These are phyloP conservation scores for Rhombomys opimus DNA, from an alignment of 2,113 vertebrate genomes.

Conservation along the genomic window DNA sequence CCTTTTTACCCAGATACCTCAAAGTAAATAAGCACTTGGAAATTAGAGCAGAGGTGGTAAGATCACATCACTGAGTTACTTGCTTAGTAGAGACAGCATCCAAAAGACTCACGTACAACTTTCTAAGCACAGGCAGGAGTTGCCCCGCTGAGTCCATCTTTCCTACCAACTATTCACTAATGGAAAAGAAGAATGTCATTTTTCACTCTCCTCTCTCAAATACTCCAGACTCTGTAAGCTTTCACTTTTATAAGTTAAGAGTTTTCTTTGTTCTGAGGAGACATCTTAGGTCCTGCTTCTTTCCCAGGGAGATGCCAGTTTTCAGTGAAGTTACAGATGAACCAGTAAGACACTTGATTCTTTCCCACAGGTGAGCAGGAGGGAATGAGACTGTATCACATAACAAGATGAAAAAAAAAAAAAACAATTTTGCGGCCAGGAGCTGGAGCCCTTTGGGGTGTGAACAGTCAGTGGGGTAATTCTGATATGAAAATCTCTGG, in stretches of 20 bases:
- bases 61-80: neutral
- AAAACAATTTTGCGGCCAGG: neutral
- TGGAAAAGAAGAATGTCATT: neutral
- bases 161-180: neutral
- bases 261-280: neutral
- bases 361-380: neutral
- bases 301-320: neutral
- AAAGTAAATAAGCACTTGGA: constrained; percentile 48
- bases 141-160: neutral
- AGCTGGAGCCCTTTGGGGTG: neutral
- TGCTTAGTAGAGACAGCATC: neutral
- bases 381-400: neutral
- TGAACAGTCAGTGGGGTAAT: neutral
- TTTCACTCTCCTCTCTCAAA: neutral
- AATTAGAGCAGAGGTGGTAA: neutral
- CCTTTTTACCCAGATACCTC: neutral
- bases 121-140: neutral
- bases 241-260: neutral
- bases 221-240: neutral
- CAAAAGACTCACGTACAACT: neutral
- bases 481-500: neutral
- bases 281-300: neutral
- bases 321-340: constrained; percentile 39
- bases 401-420: neutral
- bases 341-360: neutral